phyloP scores from a whole-genome alignment of 2,797 vertebrate species.

The Ctenochaetus hawaiiensis region DNA sequence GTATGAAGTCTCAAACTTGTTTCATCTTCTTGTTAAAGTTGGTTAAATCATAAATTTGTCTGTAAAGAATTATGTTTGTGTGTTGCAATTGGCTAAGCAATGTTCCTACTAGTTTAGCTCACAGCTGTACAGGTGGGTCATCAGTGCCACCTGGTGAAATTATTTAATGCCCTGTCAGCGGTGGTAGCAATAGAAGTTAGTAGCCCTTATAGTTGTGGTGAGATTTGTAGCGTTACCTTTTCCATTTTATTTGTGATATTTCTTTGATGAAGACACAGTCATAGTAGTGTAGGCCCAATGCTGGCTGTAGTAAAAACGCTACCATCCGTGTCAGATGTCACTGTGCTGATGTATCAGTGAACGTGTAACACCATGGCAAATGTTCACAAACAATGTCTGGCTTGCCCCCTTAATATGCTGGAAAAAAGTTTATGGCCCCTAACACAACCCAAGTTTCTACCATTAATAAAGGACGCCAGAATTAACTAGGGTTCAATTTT shows the following conservation, averaged over 20 bases:
- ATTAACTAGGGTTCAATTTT: too few relatives aligned
- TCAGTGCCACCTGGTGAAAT: neutral
- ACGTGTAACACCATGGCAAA: too few relatives aligned
- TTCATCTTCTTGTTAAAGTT: too few relatives aligned
- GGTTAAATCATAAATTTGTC: neutral
- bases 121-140: neutral
- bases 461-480: too few relatives aligned
- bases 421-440: too few relatives aligned
- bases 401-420: too few relatives aligned
- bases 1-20: neutral
- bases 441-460: too few relatives aligned
- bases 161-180: neutral
- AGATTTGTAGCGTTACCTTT: neutral
- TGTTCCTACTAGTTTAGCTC: neutral
- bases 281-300: neutral
- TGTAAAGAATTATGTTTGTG: too few relatives aligned
- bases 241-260: neutral
- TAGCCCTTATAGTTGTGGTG: neutral
- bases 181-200: neutral
- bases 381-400: too few relatives aligned
- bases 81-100: neutral
- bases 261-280: neutral
- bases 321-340: neutral
- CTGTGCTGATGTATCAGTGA: neutral
- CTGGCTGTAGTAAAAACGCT: neutral